Base-by-base conservation (phyloP, 2,888 invertebrate species). In the Hyposoter didymator region DNA sequence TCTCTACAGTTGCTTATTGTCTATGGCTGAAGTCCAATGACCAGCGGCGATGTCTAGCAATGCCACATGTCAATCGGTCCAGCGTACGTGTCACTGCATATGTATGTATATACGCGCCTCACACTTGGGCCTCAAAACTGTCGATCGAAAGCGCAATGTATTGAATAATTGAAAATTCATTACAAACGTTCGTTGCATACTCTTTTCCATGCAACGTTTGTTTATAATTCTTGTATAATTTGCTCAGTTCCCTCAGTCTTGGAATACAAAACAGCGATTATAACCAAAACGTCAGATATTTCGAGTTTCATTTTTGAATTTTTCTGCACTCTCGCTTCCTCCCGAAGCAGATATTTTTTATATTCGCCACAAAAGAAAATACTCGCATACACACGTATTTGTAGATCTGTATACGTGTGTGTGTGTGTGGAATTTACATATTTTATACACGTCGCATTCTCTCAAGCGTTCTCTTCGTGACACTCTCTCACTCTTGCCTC, bases 1-100 rank as follows among this genome's bases (percentile, higher is more conserved):
- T 14, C 69, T 78, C 73, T 73, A 72, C 84, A 87, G 86, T 89
- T 88, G 78, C 83, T 88, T 86, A 88, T 87, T 84, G 84, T 87
- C 72, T 78, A 49, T 85, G 84, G 85, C 87, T 86, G 86, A 88
- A 87, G 67, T 76, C 49, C 35, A n/a, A 52, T 19, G 52, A 52
- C 72, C 69, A 45, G 22, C 45, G 45, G 45, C 45, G 14, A 45
- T 45, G 22, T 43, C 28, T 8, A n/a, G 22, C 69, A 14, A 22
- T 17, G 45, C 45, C 17, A 69, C 17, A 69, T 1, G 22, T 45
- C 45, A 45, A 17, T 45, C 22, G 69, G 28, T 69, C 45, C 22
- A 28, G 28, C 22, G 14, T 59, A 45, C 45, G 14, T 22, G 22
- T 67, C 2, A 43, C 10, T 19, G 1, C 4, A 12, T 59, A 22